Evolutionary conservation across 1,140 invertebrate genomes (phyloP).

Genomic region (Trichomalopsis sarcophagae): DNA sequence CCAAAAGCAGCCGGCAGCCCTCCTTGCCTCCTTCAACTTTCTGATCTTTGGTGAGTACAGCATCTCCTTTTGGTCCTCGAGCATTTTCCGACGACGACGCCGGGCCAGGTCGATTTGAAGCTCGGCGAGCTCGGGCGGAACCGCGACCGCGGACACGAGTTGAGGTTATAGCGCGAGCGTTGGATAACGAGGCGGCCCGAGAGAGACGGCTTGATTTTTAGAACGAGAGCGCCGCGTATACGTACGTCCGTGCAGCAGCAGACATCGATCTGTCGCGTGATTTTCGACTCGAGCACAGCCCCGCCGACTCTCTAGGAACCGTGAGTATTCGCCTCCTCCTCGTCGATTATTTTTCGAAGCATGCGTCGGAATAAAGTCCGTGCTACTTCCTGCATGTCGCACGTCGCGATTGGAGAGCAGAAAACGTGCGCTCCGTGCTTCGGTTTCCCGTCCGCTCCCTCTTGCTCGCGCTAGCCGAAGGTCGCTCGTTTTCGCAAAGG

Average conservation of each 20-base stretch:
- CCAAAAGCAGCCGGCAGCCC: slow-evolving; percentile 79
- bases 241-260: background rate
- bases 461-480: background rate
- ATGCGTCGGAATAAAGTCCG: no score
- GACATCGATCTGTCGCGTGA: background rate
- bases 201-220: slow-evolving; percentile 1
- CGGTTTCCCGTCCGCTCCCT: background rate
- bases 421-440: background rate
- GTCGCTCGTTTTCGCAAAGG: background rate
- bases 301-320: no score
- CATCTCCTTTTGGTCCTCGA: background rate
- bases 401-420: no score
- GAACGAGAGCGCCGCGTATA: background rate
- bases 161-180: slow-evolving; percentile 25
- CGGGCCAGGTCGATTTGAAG: background rate
- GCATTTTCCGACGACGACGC: background rate
- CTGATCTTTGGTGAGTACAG: slow-evolving; percentile 51
- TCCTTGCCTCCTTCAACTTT: slow-evolving; percentile 36
- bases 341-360: no score
- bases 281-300: slow-evolving; percentile 6
- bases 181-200: background rate
- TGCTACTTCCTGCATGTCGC: no score
- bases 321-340: background rate
- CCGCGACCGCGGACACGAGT: background rate
- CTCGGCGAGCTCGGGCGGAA: background rate